phyloP scores from a whole-genome alignment of 2,113 vertebrate genomes.

The Chunga burmeisteri region DNA sequence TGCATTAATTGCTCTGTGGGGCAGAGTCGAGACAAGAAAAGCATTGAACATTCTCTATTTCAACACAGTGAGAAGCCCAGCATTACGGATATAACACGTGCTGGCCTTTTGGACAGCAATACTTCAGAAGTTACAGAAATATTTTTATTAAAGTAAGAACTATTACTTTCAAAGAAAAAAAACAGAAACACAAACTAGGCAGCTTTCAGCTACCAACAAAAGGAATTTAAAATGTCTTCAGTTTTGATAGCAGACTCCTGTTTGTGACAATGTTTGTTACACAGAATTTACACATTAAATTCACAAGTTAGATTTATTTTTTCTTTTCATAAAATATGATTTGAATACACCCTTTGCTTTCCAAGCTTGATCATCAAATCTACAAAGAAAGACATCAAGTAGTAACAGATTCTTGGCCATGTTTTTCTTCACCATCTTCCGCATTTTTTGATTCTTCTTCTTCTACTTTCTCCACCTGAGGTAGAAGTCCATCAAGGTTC shows the following conservation, averaged over 20 bases:
- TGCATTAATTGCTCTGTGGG: neutral
- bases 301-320: neutral
- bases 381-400: neutral
- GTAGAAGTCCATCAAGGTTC: conserved; percentile 73
- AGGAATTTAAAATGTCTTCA: accelerated
- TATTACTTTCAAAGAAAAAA: neutral
- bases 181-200: accelerated
- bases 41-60: neutral
- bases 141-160: neutral
- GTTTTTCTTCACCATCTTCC: neutral
- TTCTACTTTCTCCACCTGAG: conserved; percentile 15
- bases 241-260: neutral
- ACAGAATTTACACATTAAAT: neutral
- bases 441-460: neutral
- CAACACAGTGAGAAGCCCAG: neutral
- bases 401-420: neutral
- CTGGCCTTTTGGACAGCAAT: neutral
- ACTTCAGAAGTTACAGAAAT: neutral
- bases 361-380: neutral
- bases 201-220: neutral
- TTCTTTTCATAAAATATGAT: neutral
- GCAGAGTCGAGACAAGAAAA: neutral
- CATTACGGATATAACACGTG: accelerated
- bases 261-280: neutral
- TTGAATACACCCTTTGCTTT: neutral